phyloP scores from a whole-genome alignment of 1,140 invertebrate genomes.

The Heliothis virescens region DNA sequence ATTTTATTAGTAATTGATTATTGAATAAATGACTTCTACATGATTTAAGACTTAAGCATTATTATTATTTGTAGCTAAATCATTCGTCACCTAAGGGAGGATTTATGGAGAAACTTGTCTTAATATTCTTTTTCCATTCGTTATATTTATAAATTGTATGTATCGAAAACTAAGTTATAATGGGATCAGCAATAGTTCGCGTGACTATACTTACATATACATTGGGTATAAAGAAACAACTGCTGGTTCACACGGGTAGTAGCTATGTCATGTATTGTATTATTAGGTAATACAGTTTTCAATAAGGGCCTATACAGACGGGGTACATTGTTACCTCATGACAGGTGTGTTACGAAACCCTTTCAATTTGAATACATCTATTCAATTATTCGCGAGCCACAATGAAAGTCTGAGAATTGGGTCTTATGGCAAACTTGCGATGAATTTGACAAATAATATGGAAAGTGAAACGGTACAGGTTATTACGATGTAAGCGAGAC shows the following conservation, averaged over 20 bases:
- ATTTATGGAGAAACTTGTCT: too few species aligned
- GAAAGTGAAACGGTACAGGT: too few species aligned
- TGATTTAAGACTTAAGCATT: too few species aligned
- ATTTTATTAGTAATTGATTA: too few species aligned
- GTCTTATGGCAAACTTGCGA: not conserved
- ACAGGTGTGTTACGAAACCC: conserved; percentile 23
- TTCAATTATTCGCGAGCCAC: not conserved
- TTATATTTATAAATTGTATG: not conserved
- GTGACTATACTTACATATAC: conserved; percentile 9
- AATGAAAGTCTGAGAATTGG: not conserved
- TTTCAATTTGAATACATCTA: conserved; percentile 12
- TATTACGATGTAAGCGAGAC: too few species aligned
- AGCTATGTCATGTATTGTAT: conserved; percentile 2
- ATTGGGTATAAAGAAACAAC: conserved; percentile 20
- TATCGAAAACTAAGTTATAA: conserved; percentile 14
- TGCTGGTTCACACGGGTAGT: conserved; percentile 9
- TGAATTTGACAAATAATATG: too few species aligned
- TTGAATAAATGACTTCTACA: too few species aligned
- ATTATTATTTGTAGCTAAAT: too few species aligned
- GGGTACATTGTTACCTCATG: conserved; percentile 15
- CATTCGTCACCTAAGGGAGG: too few species aligned
- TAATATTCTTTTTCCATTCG: not conserved
- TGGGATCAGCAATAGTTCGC: conserved; percentile 12
- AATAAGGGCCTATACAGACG: conserved; percentile 6
- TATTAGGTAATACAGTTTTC: conserved; percentile 26